Conservation (phyloP, 2,888 invertebrate species). For the Hydropsyche betteni region DNA sequence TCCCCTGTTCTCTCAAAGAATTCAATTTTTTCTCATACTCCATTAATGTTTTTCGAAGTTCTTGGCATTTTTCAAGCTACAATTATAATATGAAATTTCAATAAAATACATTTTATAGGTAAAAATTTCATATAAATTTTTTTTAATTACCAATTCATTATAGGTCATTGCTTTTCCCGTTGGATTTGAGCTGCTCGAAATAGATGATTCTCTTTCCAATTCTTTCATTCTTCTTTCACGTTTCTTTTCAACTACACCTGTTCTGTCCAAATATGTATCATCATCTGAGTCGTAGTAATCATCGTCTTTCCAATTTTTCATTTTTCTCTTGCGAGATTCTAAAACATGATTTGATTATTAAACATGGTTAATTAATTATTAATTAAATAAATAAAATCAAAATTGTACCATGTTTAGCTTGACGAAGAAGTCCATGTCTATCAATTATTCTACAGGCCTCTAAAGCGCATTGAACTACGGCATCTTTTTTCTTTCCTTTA, state of each 20-base stretch:
- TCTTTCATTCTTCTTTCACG: slow-evolving; percentile 79
- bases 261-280: slow-evolving; percentile 94
- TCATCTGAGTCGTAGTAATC: slow-evolving; percentile 96
- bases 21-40: slow-evolving; percentile 60
- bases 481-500: slow-evolving; percentile 93
- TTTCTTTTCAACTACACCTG: slow-evolving; percentile 90
- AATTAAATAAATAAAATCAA: slow-evolving; percentile 29
- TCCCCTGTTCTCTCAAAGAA: slow-evolving; percentile 52
- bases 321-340: slow-evolving; percentile 85
- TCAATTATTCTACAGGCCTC: slow-evolving; percentile 95
- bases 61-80: slow-evolving; percentile 72
- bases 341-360: slow-evolving; percentile 49
- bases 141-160: slow-evolving; percentile 68
- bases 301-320: slow-evolving; percentile 83
- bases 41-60: slow-evolving; percentile 66
- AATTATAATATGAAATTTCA: slow-evolving; percentile 16
- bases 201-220: slow-evolving; percentile 60
- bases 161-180: slow-evolving; percentile 66
- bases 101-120: no score
- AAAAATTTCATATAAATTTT: slow-evolving; percentile 15
- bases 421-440: slow-evolving; percentile 83
- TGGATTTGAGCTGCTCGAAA: neutral
- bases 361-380: slow-evolving; percentile 35
- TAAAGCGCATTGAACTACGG: slow-evolving; percentile 90
- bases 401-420: slow-evolving; percentile 81